phyloP scores from a whole-genome alignment of 2,797 vertebrate species.

The Anniella stebbinsi region DNA sequence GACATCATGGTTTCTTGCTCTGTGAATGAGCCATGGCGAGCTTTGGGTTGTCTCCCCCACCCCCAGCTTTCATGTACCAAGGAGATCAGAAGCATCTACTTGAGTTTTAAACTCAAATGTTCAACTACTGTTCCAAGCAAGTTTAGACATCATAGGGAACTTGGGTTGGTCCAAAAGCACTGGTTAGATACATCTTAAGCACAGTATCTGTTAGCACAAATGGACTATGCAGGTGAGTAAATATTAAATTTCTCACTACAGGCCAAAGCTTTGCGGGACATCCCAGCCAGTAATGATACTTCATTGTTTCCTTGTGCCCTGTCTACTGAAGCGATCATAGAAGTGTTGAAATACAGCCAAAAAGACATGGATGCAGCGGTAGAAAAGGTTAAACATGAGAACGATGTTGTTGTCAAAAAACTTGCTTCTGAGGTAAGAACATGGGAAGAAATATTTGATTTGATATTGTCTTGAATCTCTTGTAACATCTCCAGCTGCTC shows the following conservation, averaged over 20 bases:
- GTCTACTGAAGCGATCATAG: conserved; percentile 84
- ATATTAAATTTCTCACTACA: conserved; percentile 28
- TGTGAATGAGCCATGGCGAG: not conserved
- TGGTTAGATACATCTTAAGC: not conserved
- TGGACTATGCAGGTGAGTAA: too few relatives aligned
- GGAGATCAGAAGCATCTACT: not conserved
- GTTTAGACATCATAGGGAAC: too few relatives aligned
- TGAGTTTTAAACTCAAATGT: not conserved
- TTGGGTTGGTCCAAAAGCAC: not conserved
- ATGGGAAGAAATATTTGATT: not conserved
- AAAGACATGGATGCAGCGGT: conserved; percentile 91
- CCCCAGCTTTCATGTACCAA: not conserved
- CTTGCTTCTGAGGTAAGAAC: conserved; percentile 14
- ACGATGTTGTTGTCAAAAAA: not conserved
- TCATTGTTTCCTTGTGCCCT: conserved; percentile 53
- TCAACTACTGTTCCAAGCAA: too few relatives aligned
- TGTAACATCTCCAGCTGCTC: too few relatives aligned
- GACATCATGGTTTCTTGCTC: not conserved
- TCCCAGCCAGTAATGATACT: conserved; percentile 36
- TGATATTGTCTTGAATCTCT: not conserved
- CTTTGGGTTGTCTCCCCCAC: not conserved
- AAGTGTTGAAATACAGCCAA: conserved; percentile 92
- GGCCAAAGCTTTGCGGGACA: conserved; percentile 50
- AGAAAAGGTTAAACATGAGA: conserved; percentile 76
- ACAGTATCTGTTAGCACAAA: not conserved